These are phyloP conservation scores for Steatornis caripensis DNA, from an alignment of 2,113 vertebrate genomes.

Conservation along the genomic window DNA sequence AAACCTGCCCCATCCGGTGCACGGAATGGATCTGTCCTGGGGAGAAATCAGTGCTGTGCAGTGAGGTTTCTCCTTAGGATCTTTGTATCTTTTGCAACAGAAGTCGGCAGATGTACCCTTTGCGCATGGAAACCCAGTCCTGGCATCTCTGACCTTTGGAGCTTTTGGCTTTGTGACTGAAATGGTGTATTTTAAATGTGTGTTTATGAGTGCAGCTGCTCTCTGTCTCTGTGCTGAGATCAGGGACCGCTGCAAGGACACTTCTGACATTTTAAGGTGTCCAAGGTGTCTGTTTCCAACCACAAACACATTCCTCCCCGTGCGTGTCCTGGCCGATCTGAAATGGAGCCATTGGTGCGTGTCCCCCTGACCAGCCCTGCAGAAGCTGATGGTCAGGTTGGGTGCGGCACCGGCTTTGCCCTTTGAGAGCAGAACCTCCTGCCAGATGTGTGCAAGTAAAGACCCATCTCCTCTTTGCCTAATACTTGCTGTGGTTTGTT, in stretches of 20 bases:
- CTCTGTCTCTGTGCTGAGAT: background rate
- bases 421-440: background rate
- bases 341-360: rapidly evolving
- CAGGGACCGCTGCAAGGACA: background rate
- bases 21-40: background rate
- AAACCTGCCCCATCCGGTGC: background rate
- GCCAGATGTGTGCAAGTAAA: background rate
- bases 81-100: background rate
- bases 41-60: background rate
- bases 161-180: background rate
- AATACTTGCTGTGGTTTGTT: background rate
- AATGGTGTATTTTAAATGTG: background rate
- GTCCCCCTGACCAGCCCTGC: background rate
- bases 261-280: background rate
- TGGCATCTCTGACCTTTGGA: conserved; percentile 8
- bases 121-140: background rate
- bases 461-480: background rate
- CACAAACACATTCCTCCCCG: background rate
- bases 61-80: background rate
- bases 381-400: background rate
- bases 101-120: background rate
- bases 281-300: background rate
- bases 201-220: background rate
- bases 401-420: background rate
- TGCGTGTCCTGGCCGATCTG: background rate